Base-by-base conservation (phyloP, 2,797 vertebrate species). In the Lutjanus campechanus region DNA sequence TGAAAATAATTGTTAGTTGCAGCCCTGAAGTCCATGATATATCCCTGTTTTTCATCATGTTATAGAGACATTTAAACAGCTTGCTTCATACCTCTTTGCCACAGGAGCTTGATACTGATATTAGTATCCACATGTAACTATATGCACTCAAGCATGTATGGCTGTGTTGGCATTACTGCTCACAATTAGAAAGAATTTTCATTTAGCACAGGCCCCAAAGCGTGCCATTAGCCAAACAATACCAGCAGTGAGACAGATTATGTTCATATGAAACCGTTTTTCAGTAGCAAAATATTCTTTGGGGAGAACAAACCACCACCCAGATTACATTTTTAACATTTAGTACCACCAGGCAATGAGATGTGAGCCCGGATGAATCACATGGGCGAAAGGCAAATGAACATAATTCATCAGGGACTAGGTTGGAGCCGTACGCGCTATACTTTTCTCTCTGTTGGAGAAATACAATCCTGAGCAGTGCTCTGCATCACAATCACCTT, bases 401-500 rank as follows among this genome's bases (percentile, higher is more conserved):
- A 69, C 16, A 40, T 47, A 25, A 69, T 69, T 73, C 6, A 1
- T 59, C 13, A 41, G 53, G 60, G 51, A 7, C 47, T 8, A 7
- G 9, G 49, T 47, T 19, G 25, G 54, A 73, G 20, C 25, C 0
- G 20, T 44, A 67, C 61, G 22, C 9, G 16, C 20, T 54, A 7
- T 11, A 13, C 15, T 72, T 47, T 58, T 58, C 59, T 76, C 73
- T 56, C 75, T 69, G 46, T 22, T 46, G 67, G 76, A 67, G 50
- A 60, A 74, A 85, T 79, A 47, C 56, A 85, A 67, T 76, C 46
- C 58, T 8, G 25, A 44, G 0, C 53, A 47, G 64, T 77, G 84
- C 76, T 72, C 81, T 68, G 87, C 82, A 86, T 88, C 63, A 49
- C 83, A 73, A 82, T 76, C 59, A 3, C 60, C 73, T 79, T 65